A percentile compares a stretch with the other conserved stretches of the same genome.
These are phyloP conservation scores for Drosophila burlai DNA, from an alignment of 1,140 invertebrate species.

Conservation along the genomic window DNA sequence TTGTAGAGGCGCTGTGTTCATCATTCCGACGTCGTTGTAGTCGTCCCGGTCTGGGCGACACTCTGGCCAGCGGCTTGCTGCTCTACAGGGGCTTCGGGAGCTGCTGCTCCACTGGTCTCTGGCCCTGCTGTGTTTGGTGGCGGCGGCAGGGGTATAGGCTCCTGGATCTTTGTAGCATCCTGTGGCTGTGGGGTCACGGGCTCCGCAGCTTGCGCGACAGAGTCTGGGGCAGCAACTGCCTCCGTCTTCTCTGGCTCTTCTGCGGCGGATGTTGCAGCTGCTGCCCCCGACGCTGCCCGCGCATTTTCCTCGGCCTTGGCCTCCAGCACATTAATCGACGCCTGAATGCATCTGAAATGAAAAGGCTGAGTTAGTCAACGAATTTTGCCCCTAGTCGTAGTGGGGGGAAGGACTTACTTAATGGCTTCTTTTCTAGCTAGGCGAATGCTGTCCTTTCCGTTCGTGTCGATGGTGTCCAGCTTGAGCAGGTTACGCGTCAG, in stretches of 20 bases:
- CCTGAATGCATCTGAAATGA: slow-evolving; percentile 89
- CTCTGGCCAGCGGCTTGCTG: slow-evolving; percentile 4
- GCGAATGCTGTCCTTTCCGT: slow-evolving; percentile 95
- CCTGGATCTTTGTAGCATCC: slow-evolving; percentile 77
- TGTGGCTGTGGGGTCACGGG: slow-evolving; percentile 60
- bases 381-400: accelerated
- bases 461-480: slow-evolving; percentile 96
- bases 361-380: not conserved
- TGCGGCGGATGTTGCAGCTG: not conserved
- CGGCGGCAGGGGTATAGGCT: slow-evolving; percentile 77
- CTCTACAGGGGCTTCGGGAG: not conserved
- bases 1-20: slow-evolving; percentile 69
- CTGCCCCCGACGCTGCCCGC: slow-evolving; percentile 31
- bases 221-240: slow-evolving; percentile 10
- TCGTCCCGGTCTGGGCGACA: slow-evolving; percentile 33
- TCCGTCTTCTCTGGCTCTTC: slow-evolving; percentile 20
- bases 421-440: slow-evolving; percentile 94
- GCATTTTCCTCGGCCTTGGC: slow-evolving; percentile 88
- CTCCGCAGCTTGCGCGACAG: slow-evolving; percentile 27
- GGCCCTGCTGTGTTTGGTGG: slow-evolving; percentile 47
- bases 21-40: slow-evolving; percentile 68
- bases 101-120: slow-evolving; percentile 1
- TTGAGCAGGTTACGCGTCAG: slow-evolving; percentile 95
- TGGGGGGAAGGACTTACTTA: slow-evolving; percentile 81
- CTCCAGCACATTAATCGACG: slow-evolving; percentile 93